Base-by-base conservation (phyloP, 1,140 invertebrate species). In the Oncopeltus fasciatus region DNA sequence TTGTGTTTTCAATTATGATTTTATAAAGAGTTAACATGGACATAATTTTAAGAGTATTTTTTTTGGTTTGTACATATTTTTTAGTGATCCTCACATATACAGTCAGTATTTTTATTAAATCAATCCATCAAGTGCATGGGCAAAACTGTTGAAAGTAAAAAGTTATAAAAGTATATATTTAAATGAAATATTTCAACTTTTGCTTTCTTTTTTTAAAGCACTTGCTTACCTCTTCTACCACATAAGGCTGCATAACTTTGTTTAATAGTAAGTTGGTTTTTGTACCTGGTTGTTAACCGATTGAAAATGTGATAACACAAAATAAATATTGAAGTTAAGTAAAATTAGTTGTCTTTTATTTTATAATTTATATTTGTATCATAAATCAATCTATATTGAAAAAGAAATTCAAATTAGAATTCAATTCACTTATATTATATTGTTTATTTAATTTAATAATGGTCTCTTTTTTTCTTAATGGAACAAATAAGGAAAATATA, bases 181-280 rank as follows among this genome's bases (percentile, higher is more conserved):
- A 24, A 53, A 53, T 24, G 26, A 24, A 53, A 38, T 18, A 12
- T 24, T 26, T 53, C 24, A 53, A 26, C 16, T 26, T 14, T 24
- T 53, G 49, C 49, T 53, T 53, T 53, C 20, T 53, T 53, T 53
- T 53, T 53, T 53, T 14, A 20, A 53, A 53, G 49, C 49, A 53
- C 49, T 53, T 53, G 49, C 49, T 53, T 53, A 53, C 49, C 49
- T 53, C 49, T 24, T 24, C 24, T 53, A 24, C 49, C 49, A 53
- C 49, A 53, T 53, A 53, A 53, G 24, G 31, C 31, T 14, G 14
- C 5, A 38, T 14, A 14, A 14, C 5, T 8, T 8, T 38, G 14
- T 38, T 8, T 8, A 8, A 5, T 38, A 38, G 14, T 5, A 8
- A 8, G 14, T 38, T 38, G 31, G 31, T 38, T 38, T 38, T 38